Evolutionary conservation across 2,797 vertebrate genomes (phyloP).

Genomic region (Synaphobranchus kaupii): DNA sequence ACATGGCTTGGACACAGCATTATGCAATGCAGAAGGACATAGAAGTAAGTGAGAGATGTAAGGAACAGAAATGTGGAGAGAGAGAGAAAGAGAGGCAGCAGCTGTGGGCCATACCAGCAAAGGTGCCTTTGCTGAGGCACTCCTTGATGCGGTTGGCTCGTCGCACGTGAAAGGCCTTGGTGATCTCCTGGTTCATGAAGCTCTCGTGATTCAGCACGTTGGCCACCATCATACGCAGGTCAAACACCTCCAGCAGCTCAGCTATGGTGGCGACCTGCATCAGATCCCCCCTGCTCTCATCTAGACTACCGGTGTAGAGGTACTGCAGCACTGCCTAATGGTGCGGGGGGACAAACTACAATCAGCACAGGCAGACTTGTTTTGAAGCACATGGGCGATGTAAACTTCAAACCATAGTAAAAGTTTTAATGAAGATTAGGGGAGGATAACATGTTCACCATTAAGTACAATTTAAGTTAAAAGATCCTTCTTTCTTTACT

Average conservation of each 20-base stretch:
- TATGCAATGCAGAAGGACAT: background rate
- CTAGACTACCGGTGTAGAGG: constrained; percentile 83
- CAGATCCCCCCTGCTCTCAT: constrained; percentile 77
- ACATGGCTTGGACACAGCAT: background rate
- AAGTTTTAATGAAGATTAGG: background rate
- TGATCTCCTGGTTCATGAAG: constrained; percentile 96
- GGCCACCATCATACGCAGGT: constrained; percentile 93
- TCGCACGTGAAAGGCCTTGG: constrained; percentile 90
- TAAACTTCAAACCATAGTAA: background rate
- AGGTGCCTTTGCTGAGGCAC: constrained; percentile 84
- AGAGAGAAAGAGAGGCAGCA: background rate
- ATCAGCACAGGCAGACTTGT: background rate
- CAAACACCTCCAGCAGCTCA: constrained; percentile 89
- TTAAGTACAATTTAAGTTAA: background rate
- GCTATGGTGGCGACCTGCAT: constrained; percentile 90
- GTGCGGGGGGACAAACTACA: background rate
- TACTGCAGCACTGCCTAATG: constrained; percentile 82
- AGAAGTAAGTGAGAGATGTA: constrained; percentile 2
- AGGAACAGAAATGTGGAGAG: background rate
- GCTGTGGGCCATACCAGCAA: constrained; percentile 74
- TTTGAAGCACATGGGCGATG: background rate
- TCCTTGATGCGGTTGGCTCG: constrained; percentile 91
- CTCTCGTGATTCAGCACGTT: constrained; percentile 89
- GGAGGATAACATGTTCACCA: background rate
- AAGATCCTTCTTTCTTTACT: background rate